Evolutionary conservation across 2,113 vertebrate species (phyloP).

Genomic region (Lepidiolamprologus cunningtoni): DNA sequence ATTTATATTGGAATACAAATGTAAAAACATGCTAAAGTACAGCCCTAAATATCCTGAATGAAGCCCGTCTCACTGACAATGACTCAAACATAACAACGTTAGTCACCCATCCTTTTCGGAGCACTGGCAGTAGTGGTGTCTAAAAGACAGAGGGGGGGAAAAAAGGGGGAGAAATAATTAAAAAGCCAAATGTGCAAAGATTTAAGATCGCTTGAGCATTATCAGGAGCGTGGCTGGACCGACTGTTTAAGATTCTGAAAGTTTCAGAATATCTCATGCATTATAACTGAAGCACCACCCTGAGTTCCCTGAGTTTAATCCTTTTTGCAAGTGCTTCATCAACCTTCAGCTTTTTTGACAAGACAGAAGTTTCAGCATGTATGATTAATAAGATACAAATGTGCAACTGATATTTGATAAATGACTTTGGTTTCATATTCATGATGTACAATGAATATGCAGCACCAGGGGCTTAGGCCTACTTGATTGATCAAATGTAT

Average conservation of each 20-base stretch:
- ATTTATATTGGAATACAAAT: neutral
- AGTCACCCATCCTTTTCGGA: neutral
- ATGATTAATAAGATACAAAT: constrained; percentile 73
- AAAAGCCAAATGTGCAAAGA: neutral
- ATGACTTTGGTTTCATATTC: constrained; percentile 66
- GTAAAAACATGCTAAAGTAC: neutral
- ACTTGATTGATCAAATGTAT: constrained; percentile 72
- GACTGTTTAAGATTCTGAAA: constrained; percentile 45
- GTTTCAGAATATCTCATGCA: constrained; percentile 44
- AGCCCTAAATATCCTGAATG: neutral
- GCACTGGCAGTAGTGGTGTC: neutral
- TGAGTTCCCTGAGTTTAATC: constrained; percentile 48
- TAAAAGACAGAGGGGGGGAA: neutral
- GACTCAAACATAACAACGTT: neutral
- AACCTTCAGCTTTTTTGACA: constrained; percentile 61
- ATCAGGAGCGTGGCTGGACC: neutral
- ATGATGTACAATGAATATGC: constrained; percentile 72
- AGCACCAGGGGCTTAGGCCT: constrained; percentile 62
- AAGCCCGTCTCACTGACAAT: neutral
- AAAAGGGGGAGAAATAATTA: neutral
- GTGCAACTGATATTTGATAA: constrained; percentile 69
- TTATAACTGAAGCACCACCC: constrained; percentile 27
- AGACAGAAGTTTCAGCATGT: constrained; percentile 61
- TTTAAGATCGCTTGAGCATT: neutral
- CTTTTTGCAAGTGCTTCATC: constrained; percentile 59